Conservation (phyloP, 1,140 invertebrate species). For the Bilobella aurantiaca region DNA sequence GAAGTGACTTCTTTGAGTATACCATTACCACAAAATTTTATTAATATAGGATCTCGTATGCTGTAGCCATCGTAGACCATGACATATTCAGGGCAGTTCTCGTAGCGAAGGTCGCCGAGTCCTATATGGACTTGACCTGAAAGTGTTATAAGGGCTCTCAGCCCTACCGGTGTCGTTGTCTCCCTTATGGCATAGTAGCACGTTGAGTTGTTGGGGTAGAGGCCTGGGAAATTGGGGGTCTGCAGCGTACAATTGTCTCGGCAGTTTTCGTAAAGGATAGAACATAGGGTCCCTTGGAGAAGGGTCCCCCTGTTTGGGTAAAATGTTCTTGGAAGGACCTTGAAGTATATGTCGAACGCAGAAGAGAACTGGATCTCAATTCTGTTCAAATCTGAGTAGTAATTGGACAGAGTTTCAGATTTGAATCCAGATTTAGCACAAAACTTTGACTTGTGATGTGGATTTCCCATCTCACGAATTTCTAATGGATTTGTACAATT, state of each 20-base stretch:
- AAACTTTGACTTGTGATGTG: background rate
- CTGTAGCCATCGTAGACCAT: slow-evolving; percentile 15
- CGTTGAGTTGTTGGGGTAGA: slow-evolving; percentile 2
- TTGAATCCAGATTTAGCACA: background rate
- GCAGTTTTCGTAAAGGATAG: slow-evolving; percentile 9
- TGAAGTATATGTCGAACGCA: background rate
- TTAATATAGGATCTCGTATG: background rate
- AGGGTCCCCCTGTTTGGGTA: slow-evolving; percentile 1
- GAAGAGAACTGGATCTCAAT: background rate
- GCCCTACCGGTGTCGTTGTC: background rate
- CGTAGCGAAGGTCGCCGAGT: background rate
- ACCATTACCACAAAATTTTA: slow-evolving; percentile 10
- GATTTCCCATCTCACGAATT: background rate
- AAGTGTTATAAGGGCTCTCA: background rate
- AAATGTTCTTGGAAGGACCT: background rate
- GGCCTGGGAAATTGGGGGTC: slow-evolving; percentile 7
- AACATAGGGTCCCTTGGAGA: background rate
- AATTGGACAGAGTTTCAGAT: slow-evolving; percentile 2
- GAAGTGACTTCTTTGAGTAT: background rate
- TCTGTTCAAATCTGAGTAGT: background rate
- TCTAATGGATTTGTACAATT: background rate
- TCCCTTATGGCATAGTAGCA: slow-evolving; percentile 11
- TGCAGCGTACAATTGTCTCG: background rate
- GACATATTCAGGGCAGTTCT: background rate
- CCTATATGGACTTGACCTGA: background rate